Percentiles rank a stretch among this genome's conserved stretches.
Evolutionary conservation across 2,113 vertebrate species (phyloP).

Genomic region (Procavia capensis): DNA sequence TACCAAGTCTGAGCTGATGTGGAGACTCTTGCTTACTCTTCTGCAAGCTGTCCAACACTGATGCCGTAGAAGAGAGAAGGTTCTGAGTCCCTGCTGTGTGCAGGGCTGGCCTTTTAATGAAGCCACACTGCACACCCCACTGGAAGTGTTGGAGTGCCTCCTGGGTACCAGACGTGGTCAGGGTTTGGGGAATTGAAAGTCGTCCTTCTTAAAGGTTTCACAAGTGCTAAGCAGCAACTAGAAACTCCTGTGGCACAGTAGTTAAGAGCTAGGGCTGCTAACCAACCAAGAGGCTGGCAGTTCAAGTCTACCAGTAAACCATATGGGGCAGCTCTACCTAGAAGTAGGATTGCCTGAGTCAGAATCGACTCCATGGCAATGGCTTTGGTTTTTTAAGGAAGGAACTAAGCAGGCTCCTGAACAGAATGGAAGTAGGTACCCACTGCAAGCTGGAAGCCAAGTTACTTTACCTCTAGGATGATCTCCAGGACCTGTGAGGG

Average conservation of each 20-base stretch:
- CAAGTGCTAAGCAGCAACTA: background rate
- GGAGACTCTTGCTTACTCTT: background rate
- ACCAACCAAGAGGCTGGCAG: no score
- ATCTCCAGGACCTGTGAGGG: background rate
- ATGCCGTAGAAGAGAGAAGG: background rate
- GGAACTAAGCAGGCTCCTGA: background rate
- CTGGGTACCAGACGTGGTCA: background rate
- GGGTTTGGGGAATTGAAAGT: background rate
- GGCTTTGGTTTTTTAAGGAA: no score
- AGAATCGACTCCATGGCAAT: no score
- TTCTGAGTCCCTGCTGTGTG: background rate
- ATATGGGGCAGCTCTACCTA: no score
- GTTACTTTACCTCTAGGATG: background rate
- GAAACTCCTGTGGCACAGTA: no score
- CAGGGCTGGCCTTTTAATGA: background rate
- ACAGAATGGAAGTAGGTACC: background rate
- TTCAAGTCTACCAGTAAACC: no score
- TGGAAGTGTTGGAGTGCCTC: background rate
- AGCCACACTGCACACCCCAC: background rate
- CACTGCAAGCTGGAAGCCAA: background rate
- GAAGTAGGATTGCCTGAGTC: no score
- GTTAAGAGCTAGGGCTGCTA: no score
- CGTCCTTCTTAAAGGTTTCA: background rate
- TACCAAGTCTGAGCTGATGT: background rate
- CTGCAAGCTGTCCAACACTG: background rate